A percentile compares a stretch with the other conserved stretches of the same genome.
phyloP scores from a whole-genome alignment of 2,888 invertebrate genomes.

The Drosophila algonquin region DNA sequence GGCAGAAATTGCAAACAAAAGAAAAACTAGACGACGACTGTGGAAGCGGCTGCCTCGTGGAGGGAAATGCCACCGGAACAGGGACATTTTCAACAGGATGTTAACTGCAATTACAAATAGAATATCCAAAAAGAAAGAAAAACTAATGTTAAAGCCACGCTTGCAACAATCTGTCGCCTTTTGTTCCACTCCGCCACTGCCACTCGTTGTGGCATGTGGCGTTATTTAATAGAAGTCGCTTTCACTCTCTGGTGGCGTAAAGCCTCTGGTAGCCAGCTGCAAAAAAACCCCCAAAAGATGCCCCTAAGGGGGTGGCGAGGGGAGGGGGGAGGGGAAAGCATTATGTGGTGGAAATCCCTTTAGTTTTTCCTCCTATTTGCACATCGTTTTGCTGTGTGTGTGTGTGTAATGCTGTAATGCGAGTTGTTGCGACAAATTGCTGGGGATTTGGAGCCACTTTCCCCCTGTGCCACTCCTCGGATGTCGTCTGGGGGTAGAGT shows the following conservation, averaged over 20 bases:
- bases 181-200: constrained; percentile 11
- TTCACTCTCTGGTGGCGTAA: constrained; percentile 1
- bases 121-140: constrained; percentile 7
- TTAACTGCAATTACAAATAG: constrained; percentile 12
- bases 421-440: constrained; percentile 77
- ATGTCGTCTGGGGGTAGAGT: constrained; percentile 19
- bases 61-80: constrained; percentile 19
- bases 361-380: constrained; percentile 71
- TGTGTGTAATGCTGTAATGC: constrained; percentile 68
- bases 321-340: constrained; percentile 30
- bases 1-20: constrained; percentile 16
- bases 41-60: background rate
- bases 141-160: constrained; percentile 13
- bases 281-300: constrained; percentile 43
- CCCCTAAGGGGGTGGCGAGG: constrained; percentile 14
- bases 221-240: constrained; percentile 46
- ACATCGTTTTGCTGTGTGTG: constrained; percentile 60
- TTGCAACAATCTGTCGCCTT: constrained; percentile 19
- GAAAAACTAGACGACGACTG: background rate
- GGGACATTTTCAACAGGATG: constrained; percentile 4
- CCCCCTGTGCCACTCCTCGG: constrained; percentile 6
- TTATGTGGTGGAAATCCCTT: constrained; percentile 65
- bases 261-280: constrained; percentile 28
- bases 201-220: constrained; percentile 7
- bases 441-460: constrained; percentile 65